Conservation (phyloP, 2,797 vertebrate species). For the Vipera ursinii region DNA sequence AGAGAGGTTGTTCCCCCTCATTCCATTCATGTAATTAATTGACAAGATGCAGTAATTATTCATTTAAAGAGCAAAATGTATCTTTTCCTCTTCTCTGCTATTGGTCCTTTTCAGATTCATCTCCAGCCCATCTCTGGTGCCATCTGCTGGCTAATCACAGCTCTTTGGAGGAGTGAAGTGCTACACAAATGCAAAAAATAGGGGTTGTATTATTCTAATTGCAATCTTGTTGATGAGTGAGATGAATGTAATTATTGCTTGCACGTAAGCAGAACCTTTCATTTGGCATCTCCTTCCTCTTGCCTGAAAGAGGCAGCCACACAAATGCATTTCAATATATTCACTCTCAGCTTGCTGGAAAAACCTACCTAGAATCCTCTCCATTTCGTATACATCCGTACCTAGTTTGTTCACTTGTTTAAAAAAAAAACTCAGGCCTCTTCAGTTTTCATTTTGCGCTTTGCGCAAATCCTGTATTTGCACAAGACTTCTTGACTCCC, state of each 20-base stretch:
- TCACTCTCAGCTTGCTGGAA: background rate
- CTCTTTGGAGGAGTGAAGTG: background rate
- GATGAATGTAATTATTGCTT: background rate
- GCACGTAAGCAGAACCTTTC: background rate
- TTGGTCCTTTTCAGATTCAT: background rate
- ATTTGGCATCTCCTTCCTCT: background rate
- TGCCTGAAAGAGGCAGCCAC: background rate
- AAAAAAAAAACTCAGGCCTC: background rate
- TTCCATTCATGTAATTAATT: background rate
- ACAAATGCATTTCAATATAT: background rate
- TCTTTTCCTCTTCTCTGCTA: background rate
- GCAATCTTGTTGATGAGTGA: background rate
- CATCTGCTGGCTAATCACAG: conserved; percentile 22
- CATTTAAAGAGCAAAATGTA: background rate
- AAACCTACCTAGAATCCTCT: background rate
- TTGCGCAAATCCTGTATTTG: background rate
- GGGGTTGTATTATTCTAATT: conserved; percentile 5
- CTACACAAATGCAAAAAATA: background rate
- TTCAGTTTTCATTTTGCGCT: background rate
- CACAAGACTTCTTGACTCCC: background rate
- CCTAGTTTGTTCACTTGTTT: background rate
- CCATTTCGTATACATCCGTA: background rate
- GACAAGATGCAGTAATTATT: background rate
- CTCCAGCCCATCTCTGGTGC: conserved; percentile 6
- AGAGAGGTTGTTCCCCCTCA: background rate